Evolutionary conservation across 2,113 vertebrate species (phyloP), one percentile per base, ranked within the genome.

Genomic region (Cromileptes altivelis): DNA sequence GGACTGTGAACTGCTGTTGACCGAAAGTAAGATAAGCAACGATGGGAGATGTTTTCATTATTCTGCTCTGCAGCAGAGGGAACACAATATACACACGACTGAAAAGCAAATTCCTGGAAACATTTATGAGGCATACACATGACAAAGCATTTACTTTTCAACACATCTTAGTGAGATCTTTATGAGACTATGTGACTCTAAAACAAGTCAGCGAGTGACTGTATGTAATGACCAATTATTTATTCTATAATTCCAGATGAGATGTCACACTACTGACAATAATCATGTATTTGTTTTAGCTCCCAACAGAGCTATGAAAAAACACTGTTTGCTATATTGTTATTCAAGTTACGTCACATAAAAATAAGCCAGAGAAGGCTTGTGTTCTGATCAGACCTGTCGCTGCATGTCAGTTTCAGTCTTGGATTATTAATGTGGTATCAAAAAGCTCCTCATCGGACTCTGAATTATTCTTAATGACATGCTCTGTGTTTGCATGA

Each of bases 121-220:
- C 14, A 52, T 57, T 68, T 42, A 62, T 81, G 49, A 78, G 67
- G 57, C 8, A n/a, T 4, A 61, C 18, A 64, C 3, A 23, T 3
- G 6, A 57, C 1, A 58, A 69, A 72, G 49, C 53, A 69, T 55
- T n/a, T 3, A 61, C 11, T 53, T 76, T 82, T 6, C 25, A 73
- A 42, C 4, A 40, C 9, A 18, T 57, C 12, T 63, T 47, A 25
- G 18, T 21, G 5, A 71, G 73, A 12, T 65, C 55, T 21, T 62
- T 14, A 57, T 6, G 60, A 82, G 17, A 15, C 5, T 57, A 14
- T 21, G 3, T 23, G 85, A 83, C 83, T 88, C 33, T 85, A 83
- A 76, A 82, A 88, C 72, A 27, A 88, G 71, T 84, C 70, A 23
- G 27, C 5, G 18, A 19, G n/a, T 11, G 10, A 40, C 3, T 47